phyloP scores from a whole-genome alignment of 2,113 vertebrate genomes.

The Oryzias woworae region DNA sequence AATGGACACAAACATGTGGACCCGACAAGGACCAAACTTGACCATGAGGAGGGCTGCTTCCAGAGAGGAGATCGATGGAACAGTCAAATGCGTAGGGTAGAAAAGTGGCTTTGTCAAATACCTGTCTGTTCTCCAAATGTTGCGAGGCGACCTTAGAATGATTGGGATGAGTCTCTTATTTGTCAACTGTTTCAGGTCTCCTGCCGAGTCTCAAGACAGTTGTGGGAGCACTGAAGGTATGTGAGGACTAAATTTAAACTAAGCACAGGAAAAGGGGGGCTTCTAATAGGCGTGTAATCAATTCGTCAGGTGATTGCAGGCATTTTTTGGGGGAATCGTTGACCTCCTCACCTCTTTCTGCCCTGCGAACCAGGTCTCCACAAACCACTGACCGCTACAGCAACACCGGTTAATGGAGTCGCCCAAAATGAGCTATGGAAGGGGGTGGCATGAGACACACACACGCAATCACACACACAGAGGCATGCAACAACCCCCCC shows the following conservation, averaged over 20 bases:
- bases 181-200: too few species aligned
- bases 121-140: too few species aligned
- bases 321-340: constrained; percentile 63
- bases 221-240: constrained; percentile 1
- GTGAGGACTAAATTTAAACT: constrained; percentile 57
- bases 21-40: too few species aligned
- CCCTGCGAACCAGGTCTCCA: constrained; percentile 64
- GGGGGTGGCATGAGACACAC: constrained; percentile 13
- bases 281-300: constrained; percentile 74
- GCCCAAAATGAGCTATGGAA: constrained; percentile 27
- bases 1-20: too few species aligned
- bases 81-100: too few species aligned
- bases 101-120: too few species aligned
- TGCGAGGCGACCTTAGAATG: too few species aligned
- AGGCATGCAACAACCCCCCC: constrained; percentile 30
- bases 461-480: constrained; percentile 28
- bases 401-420: constrained; percentile 54
- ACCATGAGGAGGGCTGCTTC: too few species aligned
- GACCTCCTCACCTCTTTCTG: constrained; percentile 62
- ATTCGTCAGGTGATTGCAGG: constrained; percentile 67
- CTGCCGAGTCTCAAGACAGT: too few species aligned
- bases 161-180: too few species aligned
- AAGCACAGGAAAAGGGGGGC: constrained; percentile 42
- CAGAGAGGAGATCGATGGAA: too few species aligned
- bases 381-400: constrained; percentile 67